Evolutionary conservation across 2,113 vertebrate genomes (phyloP).

Genomic region (Cariama cristata): DNA sequence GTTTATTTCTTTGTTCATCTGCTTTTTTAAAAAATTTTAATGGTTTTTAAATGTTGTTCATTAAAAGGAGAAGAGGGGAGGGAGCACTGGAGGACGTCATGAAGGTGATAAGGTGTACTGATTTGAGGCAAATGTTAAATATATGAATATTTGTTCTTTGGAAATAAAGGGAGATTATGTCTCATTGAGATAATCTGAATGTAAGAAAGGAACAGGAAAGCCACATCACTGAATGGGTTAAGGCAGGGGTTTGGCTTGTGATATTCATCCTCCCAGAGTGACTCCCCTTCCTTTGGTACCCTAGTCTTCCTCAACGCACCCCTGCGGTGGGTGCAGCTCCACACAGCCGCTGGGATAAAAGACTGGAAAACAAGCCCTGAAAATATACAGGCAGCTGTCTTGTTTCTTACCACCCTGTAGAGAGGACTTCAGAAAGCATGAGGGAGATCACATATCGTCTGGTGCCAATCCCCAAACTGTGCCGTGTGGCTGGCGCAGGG

Average conservation of each 20-base stretch:
- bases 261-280: rapidly evolving
- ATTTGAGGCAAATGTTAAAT: not conserved
- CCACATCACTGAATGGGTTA: not conserved
- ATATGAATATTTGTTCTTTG: not conserved
- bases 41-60: not conserved
- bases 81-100: not conserved
- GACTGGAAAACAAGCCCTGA: not conserved
- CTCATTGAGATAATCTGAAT: not conserved
- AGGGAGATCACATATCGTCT: rapidly evolving
- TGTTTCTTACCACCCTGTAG: not conserved
- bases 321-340: rapidly evolving
- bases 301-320: not conserved
- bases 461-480: rapidly evolving
- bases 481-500: rapidly evolving
- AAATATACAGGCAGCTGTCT: not conserved
- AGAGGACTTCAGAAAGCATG: not conserved
- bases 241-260: not conserved
- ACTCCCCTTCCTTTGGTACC: not conserved
- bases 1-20: not conserved
- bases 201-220: not conserved
- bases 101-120: not conserved
- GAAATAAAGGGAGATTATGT: not conserved
- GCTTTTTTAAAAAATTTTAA: not conserved
- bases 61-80: not conserved
- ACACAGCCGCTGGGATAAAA: not conserved